Conservation (phyloP, 2,797 vertebrate genomes). For the Dendrocincla tyrannina region DNA sequence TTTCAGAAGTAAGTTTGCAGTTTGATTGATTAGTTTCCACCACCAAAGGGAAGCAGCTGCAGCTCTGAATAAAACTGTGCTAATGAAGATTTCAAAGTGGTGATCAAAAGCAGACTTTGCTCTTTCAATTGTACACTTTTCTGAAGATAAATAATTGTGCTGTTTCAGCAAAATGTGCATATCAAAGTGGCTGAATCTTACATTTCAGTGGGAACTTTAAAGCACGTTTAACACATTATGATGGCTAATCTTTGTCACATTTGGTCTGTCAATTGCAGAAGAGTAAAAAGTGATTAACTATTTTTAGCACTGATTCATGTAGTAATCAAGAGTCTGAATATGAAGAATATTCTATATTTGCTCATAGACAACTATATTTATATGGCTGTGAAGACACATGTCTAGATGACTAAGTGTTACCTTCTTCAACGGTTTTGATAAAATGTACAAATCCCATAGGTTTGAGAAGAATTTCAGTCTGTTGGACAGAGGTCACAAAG, state of each 20-base stretch:
- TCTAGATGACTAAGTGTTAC: background rate
- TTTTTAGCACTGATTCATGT: slow-evolving; percentile 42
- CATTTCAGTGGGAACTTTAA: slow-evolving; percentile 45
- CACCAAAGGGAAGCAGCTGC: slow-evolving; percentile 67
- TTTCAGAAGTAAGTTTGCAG: slow-evolving; percentile 60
- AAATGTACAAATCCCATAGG: background rate
- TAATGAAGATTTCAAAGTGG: slow-evolving; percentile 74
- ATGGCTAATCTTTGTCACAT: slow-evolving; percentile 44
- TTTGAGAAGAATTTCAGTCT: background rate
- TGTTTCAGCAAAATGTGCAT: slow-evolving; percentile 63
- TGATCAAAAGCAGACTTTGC: slow-evolving; percentile 72
- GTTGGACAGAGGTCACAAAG: background rate
- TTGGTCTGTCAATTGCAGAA: slow-evolving; percentile 35
- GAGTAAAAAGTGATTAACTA: slow-evolving; percentile 40
- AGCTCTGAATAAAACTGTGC: slow-evolving; percentile 61
- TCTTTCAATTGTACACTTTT: slow-evolving; percentile 71
- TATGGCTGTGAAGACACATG: background rate
- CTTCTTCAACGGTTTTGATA: background rate
- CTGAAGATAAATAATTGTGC: slow-evolving; percentile 67
- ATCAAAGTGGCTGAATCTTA: slow-evolving; percentile 70
- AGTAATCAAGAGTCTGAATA: slow-evolving; percentile 35
- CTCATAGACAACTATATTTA: slow-evolving; percentile 15
- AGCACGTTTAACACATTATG: slow-evolving; percentile 22
- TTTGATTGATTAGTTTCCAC: slow-evolving; percentile 66
- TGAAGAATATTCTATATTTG: slow-evolving; percentile 26